Evolutionary conservation across 2,113 vertebrate species (phyloP).

Genomic region (Morone chrysops): DNA sequence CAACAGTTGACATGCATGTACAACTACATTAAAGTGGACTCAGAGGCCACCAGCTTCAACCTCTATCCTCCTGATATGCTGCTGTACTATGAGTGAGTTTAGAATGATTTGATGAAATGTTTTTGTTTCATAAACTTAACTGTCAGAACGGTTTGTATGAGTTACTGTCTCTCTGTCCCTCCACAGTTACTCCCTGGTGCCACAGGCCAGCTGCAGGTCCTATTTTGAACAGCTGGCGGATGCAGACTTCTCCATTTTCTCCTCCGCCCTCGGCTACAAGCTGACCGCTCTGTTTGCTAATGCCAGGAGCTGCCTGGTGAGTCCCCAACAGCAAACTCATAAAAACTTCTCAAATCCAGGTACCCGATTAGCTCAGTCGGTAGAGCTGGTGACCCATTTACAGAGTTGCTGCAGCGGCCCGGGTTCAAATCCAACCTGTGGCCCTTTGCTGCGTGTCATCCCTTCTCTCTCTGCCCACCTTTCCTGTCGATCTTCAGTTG

Average conservation of each 20-base stretch:
- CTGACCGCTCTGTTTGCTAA: slow-evolving; percentile 64
- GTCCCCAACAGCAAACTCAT: background rate
- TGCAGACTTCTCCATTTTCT: slow-evolving; percentile 80
- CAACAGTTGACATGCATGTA: slow-evolving; percentile 85
- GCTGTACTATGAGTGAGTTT: slow-evolving; percentile 83
- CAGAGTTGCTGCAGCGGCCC: too few relatives aligned
- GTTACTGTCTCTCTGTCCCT: background rate
- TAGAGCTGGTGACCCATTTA: too few relatives aligned
- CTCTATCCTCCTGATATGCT: slow-evolving; percentile 79
- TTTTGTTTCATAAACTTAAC: background rate
- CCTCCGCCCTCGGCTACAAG: slow-evolving; percentile 69
- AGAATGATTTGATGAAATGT: background rate
- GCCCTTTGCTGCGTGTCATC: too few relatives aligned
- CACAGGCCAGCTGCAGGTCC: slow-evolving; percentile 63
- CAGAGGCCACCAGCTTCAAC: slow-evolving; percentile 50
- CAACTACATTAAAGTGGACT: slow-evolving; percentile 64
- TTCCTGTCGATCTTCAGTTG: too few relatives aligned
- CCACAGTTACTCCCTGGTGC: slow-evolving; percentile 76
- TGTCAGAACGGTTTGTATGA: background rate
- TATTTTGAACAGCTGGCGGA: slow-evolving; percentile 78
- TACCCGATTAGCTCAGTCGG: too few relatives aligned
- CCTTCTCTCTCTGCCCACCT: too few relatives aligned
- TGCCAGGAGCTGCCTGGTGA: slow-evolving; percentile 79
- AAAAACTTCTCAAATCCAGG: background rate
- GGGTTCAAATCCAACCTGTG: too few relatives aligned